Conservation (phyloP, 2,797 vertebrate species). For the Champsocephalus gunnari region DNA sequence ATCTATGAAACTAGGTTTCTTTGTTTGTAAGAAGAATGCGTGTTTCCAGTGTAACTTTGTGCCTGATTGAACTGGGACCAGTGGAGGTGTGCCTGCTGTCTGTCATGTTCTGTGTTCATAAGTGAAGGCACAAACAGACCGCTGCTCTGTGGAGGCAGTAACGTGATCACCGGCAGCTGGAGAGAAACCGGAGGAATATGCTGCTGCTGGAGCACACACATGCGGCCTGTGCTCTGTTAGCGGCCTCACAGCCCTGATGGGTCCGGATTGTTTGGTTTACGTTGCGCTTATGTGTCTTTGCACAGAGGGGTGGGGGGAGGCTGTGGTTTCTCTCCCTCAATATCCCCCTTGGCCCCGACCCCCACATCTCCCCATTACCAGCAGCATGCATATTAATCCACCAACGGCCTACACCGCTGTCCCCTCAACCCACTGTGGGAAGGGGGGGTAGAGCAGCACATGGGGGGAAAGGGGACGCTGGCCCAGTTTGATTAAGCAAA, state of each 20-base stretch:
- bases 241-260: slow-evolving; percentile 62
- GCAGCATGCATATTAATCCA: slow-evolving; percentile 48
- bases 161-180: slow-evolving; percentile 61
- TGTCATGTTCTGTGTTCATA: slow-evolving; percentile 20
- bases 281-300: slow-evolving; percentile 12
- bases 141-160: slow-evolving; percentile 45
- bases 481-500: slow-evolving; percentile 35
- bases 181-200: slow-evolving; percentile 38
- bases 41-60: background rate
- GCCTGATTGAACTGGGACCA: slow-evolving; percentile 22
- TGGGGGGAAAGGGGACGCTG: slow-evolving; percentile 36
- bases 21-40: background rate
- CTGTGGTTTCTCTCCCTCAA: slow-evolving; percentile 10
- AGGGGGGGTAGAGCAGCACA: slow-evolving; percentile 30
- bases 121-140: slow-evolving; percentile 44
- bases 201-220: slow-evolving; percentile 47
- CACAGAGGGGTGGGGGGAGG: slow-evolving; percentile 3
- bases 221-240: slow-evolving; percentile 55
- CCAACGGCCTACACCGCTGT: slow-evolving; percentile 17
- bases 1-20: too few species aligned
- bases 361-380: slow-evolving; percentile 34
- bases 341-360: slow-evolving; percentile 29
- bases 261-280: slow-evolving; percentile 31
- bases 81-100: slow-evolving; percentile 13
- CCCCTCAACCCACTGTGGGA: slow-evolving; percentile 11